A percentile compares a stretch with the other conserved stretches of the same genome.
These are phyloP conservation scores for Noctua pronuba DNA, from an alignment of 2,888 invertebrate genomes.

Conservation along the genomic window DNA sequence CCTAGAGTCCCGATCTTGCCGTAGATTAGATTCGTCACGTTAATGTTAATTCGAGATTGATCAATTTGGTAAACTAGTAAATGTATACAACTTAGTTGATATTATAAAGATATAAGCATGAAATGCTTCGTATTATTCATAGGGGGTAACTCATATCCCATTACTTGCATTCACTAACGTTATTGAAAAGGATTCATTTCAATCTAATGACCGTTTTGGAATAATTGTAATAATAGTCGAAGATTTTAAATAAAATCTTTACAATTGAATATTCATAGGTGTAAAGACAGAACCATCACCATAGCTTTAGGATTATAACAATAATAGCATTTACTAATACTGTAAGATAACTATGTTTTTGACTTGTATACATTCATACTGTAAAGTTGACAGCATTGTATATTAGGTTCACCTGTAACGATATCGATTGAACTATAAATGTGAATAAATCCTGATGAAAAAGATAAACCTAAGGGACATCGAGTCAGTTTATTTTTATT, in stretches of 20 bases:
- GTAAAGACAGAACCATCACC: conserved; percentile 86
- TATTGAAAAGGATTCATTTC: conserved; percentile 73
- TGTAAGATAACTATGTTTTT: conserved; percentile 90
- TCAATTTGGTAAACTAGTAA: conserved; percentile 85
- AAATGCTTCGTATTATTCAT: conserved; percentile 85
- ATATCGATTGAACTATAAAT: conserved; percentile 88
- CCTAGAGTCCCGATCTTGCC: conserved; percentile 83
- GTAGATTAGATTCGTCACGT: conserved; percentile 87
- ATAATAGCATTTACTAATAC: conserved; percentile 87
- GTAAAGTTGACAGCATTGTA: conserved; percentile 87
- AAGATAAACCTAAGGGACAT: conserved; percentile 81
- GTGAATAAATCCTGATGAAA: conserved; percentile 89
- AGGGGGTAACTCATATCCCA: conserved; percentile 82
- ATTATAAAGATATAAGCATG: conserved; percentile 83
- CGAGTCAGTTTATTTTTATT: conserved; percentile 84
- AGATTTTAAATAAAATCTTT: conserved; percentile 78
- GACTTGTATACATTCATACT: conserved; percentile 89
- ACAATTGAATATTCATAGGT: conserved; percentile 80
- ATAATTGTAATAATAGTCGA: conserved; percentile 74
- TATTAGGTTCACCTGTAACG: conserved; percentile 87
- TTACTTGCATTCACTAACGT: conserved; percentile 72
- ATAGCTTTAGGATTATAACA: conserved; percentile 89
- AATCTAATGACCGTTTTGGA: conserved; percentile 72
- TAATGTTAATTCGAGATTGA: conserved; percentile 86
- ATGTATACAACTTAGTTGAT: conserved; percentile 87